phyloP scores from a whole-genome alignment of 2,113 vertebrate species.

The Chaetorhynchus papuensis region DNA sequence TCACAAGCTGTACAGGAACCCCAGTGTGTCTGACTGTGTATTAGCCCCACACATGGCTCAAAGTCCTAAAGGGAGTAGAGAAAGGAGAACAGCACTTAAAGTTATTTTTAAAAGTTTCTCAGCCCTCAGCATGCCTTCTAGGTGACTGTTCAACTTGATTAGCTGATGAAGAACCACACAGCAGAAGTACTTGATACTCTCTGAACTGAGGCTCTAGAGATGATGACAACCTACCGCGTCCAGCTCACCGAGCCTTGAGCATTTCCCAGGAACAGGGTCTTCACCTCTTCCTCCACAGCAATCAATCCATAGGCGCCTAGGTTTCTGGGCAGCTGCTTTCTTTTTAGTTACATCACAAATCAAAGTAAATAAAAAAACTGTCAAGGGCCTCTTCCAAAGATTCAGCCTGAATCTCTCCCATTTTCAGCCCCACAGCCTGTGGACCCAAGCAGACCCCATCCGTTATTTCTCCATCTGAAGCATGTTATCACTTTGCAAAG shows the following conservation, averaged over 20 bases:
- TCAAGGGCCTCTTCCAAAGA: not conserved
- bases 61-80: not conserved
- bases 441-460: not conserved
- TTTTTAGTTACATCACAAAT: conserved; percentile 43
- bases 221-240: not conserved
- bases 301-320: not conserved
- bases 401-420: not conserved
- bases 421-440: not conserved
- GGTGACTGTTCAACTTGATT: not conserved
- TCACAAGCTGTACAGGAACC: not conserved
- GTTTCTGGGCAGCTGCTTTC: conserved; percentile 7
- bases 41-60: not conserved
- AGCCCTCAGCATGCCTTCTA: not conserved
- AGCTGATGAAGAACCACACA: not conserved
- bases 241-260: not conserved
- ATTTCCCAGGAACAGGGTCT: not conserved
- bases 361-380: not conserved
- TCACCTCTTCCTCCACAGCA: not conserved
- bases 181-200: not conserved
- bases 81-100: not conserved
- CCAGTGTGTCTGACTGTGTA: accelerated
- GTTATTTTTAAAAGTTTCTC: not conserved
- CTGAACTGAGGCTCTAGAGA: not conserved
- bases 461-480: not conserved
- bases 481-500: not conserved